Conservation (phyloP, 2,113 vertebrate genomes). For the Zeus faber region DNA sequence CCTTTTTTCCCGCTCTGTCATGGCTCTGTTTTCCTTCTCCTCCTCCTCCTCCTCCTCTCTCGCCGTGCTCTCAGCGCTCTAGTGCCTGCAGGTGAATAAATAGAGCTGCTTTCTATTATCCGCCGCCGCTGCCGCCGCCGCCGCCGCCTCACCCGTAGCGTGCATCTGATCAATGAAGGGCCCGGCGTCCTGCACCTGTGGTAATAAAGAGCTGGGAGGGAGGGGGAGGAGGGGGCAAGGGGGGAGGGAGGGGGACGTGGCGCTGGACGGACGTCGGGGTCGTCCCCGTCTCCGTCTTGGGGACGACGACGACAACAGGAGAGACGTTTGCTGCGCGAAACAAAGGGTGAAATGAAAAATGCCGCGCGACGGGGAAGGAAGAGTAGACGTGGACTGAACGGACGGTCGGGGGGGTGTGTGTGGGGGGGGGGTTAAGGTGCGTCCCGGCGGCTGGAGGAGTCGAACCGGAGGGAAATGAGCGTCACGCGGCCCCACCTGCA, state of each 20-base stretch:
- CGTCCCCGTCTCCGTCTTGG: neutral
- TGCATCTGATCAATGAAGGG: constrained; percentile 79
- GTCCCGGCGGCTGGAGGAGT: no score
- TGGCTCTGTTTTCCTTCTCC: constrained; percentile 18
- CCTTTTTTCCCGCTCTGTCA: constrained; percentile 48
- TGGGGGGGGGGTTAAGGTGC: no score
- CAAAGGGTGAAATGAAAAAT: no score
- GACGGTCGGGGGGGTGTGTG: no score
- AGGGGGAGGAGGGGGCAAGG: constrained; percentile 69
- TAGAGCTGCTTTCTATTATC: constrained; percentile 81
- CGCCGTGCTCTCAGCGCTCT: constrained; percentile 69
- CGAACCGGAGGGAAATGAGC: no score
- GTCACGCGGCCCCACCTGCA: no score
- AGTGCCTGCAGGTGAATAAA: constrained; percentile 85
- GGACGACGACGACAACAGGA: constrained; percentile 58
- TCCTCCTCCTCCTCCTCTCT: constrained; percentile 42
- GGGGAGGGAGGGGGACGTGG: constrained; percentile 78
- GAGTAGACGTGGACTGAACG: constrained; percentile 30
- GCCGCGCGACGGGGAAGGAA: no score
- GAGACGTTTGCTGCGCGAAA: constrained; percentile 59
- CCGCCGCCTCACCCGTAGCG: constrained; percentile 69
- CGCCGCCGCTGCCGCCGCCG: constrained; percentile 1
- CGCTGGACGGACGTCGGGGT: constrained; percentile 39
- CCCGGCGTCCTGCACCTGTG: constrained; percentile 80
- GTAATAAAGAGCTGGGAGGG: constrained; percentile 80